Percentiles rank a stretch among this genome's conserved stretches.
These are phyloP conservation scores for Hermetia illucens DNA, from an alignment of 1,140 invertebrate genomes.

Conservation along the genomic window DNA sequence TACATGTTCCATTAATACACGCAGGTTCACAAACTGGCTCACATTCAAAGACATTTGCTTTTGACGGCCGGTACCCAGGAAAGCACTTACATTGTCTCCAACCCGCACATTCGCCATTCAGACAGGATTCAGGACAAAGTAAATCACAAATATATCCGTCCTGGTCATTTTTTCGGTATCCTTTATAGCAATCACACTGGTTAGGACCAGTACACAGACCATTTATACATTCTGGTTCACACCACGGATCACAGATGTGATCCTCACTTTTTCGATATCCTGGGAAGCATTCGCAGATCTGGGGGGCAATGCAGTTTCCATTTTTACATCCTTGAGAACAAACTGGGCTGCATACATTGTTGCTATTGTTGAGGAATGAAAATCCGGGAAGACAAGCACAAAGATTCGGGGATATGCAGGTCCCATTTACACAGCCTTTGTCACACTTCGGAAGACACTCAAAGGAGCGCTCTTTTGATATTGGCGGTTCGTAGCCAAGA, in stretches of 20 bases:
- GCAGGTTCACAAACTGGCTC: neutral
- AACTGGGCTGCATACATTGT: neutral
- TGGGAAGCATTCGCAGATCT: neutral
- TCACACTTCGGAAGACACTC: neutral
- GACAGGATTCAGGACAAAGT: constrained; percentile 27
- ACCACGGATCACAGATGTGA: constrained; percentile 28
- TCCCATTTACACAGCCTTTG: neutral
- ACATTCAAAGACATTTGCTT: neutral
- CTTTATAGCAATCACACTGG: constrained; percentile 12
- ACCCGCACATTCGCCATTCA: constrained; percentile 28
- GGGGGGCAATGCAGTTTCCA: neutral
- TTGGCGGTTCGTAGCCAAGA: constrained; percentile 24
- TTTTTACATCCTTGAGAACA: neutral
- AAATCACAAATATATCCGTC: constrained; percentile 36
- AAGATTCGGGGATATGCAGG: constrained; percentile 5
- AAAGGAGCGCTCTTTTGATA: constrained; percentile 16
- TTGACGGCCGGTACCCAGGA: constrained; percentile 7
- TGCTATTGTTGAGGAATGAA: neutral
- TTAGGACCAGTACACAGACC: constrained; percentile 33
- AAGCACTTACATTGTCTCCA: constrained; percentile 31
- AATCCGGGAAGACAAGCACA: constrained; percentile 34
- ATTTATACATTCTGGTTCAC: constrained; percentile 38
- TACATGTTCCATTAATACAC: neutral
- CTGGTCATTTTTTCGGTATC: constrained; percentile 18
- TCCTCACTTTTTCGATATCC: neutral